Percentiles rank a stretch among this genome's conserved stretches.
These are phyloP conservation scores for Drosophila mulleri DNA, from an alignment of 2,888 invertebrate genomes.

Conservation along the genomic window DNA sequence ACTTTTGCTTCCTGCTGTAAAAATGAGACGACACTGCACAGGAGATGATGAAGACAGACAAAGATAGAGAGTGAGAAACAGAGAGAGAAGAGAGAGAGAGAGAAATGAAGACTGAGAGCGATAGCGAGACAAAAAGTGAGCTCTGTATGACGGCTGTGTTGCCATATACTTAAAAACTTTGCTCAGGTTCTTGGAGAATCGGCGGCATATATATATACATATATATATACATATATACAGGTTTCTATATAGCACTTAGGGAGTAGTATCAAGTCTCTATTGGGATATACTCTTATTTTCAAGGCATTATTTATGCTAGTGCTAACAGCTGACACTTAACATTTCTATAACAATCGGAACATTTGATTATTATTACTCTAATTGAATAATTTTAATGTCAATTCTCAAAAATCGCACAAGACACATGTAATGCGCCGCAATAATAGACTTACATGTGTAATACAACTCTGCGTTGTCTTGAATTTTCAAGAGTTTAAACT, in stretches of 20 bases:
- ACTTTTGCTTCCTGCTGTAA: slow-evolving; percentile 44
- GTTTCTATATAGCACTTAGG: neutral
- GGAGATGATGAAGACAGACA: neutral
- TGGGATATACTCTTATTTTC: neutral
- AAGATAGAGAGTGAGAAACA: neutral
- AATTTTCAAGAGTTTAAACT: slow-evolving; percentile 28
- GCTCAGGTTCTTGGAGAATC: slow-evolving; percentile 3
- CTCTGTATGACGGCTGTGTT: slow-evolving; percentile 6
- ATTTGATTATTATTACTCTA: no score
- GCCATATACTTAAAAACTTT: slow-evolving; percentile 46
- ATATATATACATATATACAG: neutral
- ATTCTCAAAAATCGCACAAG: neutral
- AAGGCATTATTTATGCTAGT: neutral
- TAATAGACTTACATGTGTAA: slow-evolving; percentile 7
- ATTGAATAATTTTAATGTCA: neutral
- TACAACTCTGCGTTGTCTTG: neutral
- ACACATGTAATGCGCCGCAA: neutral
- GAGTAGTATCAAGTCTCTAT: no score
- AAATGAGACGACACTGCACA: slow-evolving; percentile 13
- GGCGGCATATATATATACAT: slow-evolving; percentile 1
- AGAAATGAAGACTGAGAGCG: neutral
- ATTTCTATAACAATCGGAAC: no score
- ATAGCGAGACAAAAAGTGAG: neutral
- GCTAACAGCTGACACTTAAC: neutral
- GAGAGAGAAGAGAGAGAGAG: no score